phyloP scores from a whole-genome alignment of 2,797 vertebrate species.

The Rhynchonycteris naso region DNA sequence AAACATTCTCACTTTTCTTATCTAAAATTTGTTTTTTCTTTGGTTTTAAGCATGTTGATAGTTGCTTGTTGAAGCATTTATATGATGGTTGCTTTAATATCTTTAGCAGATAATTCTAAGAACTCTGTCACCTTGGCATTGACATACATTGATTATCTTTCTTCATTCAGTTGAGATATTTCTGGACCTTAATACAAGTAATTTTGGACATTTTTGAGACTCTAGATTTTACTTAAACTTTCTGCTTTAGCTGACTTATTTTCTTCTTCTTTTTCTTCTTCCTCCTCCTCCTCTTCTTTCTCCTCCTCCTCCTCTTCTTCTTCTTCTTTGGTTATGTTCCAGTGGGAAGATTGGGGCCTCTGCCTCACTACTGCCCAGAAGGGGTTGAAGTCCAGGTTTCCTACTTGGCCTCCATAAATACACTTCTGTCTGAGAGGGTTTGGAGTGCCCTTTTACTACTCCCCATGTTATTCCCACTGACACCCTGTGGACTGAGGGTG shows the following conservation, averaged over 20 bases:
- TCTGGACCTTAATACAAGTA: not conserved
- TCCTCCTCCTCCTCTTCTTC: too few species aligned
- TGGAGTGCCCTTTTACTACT: not conserved
- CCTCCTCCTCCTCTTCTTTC: too few species aligned
- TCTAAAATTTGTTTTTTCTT: not conserved
- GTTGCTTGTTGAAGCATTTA: constrained; percentile 5
- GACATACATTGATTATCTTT: not conserved
- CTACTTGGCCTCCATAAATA: not conserved
- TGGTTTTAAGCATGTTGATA: not conserved
- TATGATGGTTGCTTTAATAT: not conserved
- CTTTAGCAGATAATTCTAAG: constrained; percentile 18
- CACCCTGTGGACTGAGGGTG: not conserved
- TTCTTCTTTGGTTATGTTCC: not conserved
- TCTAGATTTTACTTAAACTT: not conserved
- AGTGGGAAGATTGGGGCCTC: not conserved
- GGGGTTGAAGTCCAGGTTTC: not conserved
- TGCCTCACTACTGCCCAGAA: not conserved
- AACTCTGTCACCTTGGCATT: not conserved
- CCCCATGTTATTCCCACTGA: not conserved
- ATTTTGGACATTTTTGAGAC: constrained; percentile 4
- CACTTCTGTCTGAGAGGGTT: not conserved
- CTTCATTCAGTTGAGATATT: not conserved
- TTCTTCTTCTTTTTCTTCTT: too few species aligned
- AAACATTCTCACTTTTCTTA: not conserved
- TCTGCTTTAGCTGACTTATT: not conserved